Base-by-base conservation (phyloP, 2,797 vertebrate genomes). In the Aldrovandia affinis region DNA sequence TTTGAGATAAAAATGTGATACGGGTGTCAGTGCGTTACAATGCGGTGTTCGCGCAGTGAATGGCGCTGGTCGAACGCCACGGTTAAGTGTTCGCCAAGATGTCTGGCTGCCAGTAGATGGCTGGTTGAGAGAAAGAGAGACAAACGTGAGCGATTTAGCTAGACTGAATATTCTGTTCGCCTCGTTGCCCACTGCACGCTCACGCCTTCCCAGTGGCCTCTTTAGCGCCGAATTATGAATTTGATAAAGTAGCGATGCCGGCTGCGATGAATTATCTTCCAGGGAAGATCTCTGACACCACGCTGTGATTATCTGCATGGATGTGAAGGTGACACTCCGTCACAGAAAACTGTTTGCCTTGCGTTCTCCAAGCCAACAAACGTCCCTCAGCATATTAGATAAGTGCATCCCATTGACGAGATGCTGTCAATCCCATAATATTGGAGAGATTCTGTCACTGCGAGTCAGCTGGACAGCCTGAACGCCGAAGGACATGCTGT, bases 251-350 rank as follows among this genome's bases (percentile, higher is more conserved):
- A 77, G 39, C 42, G 20, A 77, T 25, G 73, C 39, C 42, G 8
- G 73, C 73, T 22, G 73, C 3, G 22, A 44, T 44, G 73, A 77
- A 47, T 77, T 42, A 3, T 22, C 70, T 75, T 77, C 39, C 73
- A 78, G 50, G 30, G 7, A 84, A 81, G 83, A 83, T 79, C 78
- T 85, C 85, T 83, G 65, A 33, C 18, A 18, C 85, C 44, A 84
- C 80, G 75, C 80, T 88, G 78, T 79, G 84, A 89, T 81, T 82
- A 88, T 86, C 83, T 33, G 54, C 83, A 81, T 63, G 79, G 83
- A 89, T 12, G 59, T 90, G 88, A 93, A 95, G 93, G 93, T 93
- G 94, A 94, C 91, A 93, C 90, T 83, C 88, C 1, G 47, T 65
- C 14, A 88, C 88, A 88, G 86, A 87, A 90, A 93, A 91, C 86